Base-by-base conservation (phyloP, 2,797 vertebrate genomes). In the Sus cebifrons region DNA sequence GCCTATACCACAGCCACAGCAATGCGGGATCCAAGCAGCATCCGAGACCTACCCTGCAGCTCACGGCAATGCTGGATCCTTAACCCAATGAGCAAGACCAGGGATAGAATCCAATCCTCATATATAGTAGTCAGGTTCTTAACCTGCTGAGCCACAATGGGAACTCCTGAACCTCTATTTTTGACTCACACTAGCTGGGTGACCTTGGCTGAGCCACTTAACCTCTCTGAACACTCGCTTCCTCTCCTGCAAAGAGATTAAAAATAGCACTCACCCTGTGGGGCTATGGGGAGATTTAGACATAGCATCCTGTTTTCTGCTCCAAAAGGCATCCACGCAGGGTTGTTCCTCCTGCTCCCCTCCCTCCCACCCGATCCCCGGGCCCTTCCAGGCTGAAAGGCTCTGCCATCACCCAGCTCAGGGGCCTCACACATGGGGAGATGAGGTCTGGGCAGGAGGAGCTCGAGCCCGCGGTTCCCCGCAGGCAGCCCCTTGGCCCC, bases 151-250 rank as follows among this genome's bases (percentile, higher is more conserved):
- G 44, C 44, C 44, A 49, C 44, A 49, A 10, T 2, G 44, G 44
- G 44, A 49, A 49, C 44, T 49, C 60, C 60, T 62, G 60, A 62
- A 62, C 60, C 60, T 49, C 60, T 23, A 4, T 62, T 64, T 88
- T 36, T 12, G 81, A 74, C 17, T 84, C 60, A 17, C 20, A 4
- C 17, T 73, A 49, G 17, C 81, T 87, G 6, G 20, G 70, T 77
- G 88, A 86, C 65, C 49, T 88, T 92, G 77, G 68, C 77, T 20
- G 65, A 88, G 52, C n/a, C 86, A 40, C 49, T n/a, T 78, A 65
- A 89, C 64, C 71, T 94, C 85, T 77, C 67, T 56, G 77, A 77
- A 49, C 18, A 62, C 68, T 68, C 25, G 27, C 27, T 82, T 68
- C 65, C 27, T 83, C 6, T 5, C 23, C 49, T 71, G 25, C 75